phyloP scores from a whole-genome alignment of 2,797 vertebrate species.

The Microtus obscurus region DNA sequence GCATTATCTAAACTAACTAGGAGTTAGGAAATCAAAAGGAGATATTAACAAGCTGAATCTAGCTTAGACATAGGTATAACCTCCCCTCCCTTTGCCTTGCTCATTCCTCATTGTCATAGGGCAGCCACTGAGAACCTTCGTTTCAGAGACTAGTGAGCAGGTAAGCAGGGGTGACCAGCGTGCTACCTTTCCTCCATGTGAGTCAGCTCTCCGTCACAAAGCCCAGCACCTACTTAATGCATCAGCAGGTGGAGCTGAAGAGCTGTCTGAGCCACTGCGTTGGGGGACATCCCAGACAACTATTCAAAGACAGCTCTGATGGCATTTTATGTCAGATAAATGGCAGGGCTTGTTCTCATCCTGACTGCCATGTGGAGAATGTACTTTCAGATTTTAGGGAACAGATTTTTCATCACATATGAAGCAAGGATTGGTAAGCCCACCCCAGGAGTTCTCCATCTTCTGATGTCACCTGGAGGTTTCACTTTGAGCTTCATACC shows the following conservation, averaged over 20 bases:
- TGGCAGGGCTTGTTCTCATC: neutral
- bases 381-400: neutral
- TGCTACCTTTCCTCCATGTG: neutral
- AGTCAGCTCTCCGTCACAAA: neutral
- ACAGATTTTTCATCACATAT: neutral
- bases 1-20: neutral
- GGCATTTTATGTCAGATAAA: neutral
- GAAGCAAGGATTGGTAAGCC: neutral
- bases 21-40: neutral
- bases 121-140: neutral
- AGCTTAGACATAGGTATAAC: neutral
- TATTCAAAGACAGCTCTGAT: neutral
- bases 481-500: neutral
- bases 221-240: neutral
- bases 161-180: neutral
- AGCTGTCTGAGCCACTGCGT: neutral
- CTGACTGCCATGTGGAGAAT: neutral
- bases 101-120: neutral
- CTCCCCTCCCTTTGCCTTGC: neutral
- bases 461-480: neutral
- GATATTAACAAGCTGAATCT: neutral
- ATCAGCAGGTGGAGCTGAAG: slow-evolving; percentile 51
- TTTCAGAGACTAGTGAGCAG: neutral
- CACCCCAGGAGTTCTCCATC: neutral
- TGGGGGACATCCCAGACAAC: neutral